These are phyloP conservation scores for Syngnathoides biaculeatus DNA, from an alignment of 2,113 vertebrate genomes.

Conservation along the genomic window DNA sequence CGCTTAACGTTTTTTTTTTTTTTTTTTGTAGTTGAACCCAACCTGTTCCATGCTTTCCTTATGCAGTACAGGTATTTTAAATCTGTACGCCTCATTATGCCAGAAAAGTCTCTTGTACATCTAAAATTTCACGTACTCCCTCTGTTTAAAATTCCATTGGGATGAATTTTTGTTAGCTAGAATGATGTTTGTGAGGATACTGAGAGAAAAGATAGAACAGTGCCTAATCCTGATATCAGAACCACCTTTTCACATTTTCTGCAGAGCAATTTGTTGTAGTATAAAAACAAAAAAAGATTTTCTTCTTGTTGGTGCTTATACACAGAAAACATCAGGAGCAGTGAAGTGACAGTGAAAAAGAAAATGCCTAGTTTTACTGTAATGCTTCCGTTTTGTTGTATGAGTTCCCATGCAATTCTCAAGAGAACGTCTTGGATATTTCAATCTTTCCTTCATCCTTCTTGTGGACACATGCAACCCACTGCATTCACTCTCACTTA, in stretches of 20 bases:
- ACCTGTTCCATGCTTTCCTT: not conserved
- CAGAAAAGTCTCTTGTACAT: not conserved
- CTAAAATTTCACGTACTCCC: not conserved
- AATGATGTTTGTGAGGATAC: not conserved
- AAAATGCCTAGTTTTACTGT: not conserved
- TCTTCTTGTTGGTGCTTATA: not conserved
- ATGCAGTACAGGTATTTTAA: not conserved
- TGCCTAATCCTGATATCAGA: not conserved
- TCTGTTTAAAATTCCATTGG: not conserved
- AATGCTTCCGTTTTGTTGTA: not conserved
- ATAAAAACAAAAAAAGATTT: not conserved
- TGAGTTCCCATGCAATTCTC: not conserved
- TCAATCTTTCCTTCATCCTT: conserved; percentile 15
- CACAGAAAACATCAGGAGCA: not conserved
- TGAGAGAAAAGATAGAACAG: not conserved
- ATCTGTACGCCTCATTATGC: not conserved
- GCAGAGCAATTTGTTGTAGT: not conserved
- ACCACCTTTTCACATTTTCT: not conserved
- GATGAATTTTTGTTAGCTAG: not conserved
- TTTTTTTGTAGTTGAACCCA: not conserved
- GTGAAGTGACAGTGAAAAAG: not conserved
- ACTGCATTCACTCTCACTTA: not conserved
- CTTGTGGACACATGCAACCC: conserved; percentile 20
- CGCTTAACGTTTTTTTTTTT: not conserved
- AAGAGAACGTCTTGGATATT: conserved; percentile 1